Evolutionary conservation across 2,797 vertebrate genomes (phyloP).

Genomic region (Eremophila alpestris): DNA sequence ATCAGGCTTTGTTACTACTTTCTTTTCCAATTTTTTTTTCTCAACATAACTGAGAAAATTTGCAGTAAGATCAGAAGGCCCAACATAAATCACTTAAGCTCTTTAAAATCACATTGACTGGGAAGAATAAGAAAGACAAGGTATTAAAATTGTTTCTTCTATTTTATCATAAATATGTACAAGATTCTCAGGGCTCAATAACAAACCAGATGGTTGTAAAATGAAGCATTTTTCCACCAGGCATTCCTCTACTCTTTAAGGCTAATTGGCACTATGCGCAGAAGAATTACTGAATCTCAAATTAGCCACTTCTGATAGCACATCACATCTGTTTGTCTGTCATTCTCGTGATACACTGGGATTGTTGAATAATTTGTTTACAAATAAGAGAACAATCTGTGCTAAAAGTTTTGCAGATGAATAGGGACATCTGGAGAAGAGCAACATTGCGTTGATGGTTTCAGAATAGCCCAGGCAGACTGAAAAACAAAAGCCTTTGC

Average conservation of each 20-base stretch:
- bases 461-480: background rate
- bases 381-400: conserved; percentile 48
- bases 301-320: conserved; percentile 3
- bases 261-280: background rate
- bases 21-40: background rate
- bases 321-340: conserved; percentile 45
- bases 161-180: background rate
- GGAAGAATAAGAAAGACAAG: background rate
- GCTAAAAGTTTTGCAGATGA: conserved; percentile 51
- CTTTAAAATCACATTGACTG: background rate
- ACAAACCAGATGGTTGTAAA: background rate
- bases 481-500: background rate
- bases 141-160: background rate
- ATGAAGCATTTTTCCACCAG: background rate
- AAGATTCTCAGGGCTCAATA: background rate
- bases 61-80: background rate
- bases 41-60: background rate
- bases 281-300: conserved; percentile 18
- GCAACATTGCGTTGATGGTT: background rate
- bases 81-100: background rate
- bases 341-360: background rate
- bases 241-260: conserved; percentile 11
- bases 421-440: conserved; percentile 42
- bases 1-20: background rate
- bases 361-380: conserved; percentile 57